phyloP scores from a whole-genome alignment of 2,797 vertebrate genomes.

The Cichlasoma orientale region DNA sequence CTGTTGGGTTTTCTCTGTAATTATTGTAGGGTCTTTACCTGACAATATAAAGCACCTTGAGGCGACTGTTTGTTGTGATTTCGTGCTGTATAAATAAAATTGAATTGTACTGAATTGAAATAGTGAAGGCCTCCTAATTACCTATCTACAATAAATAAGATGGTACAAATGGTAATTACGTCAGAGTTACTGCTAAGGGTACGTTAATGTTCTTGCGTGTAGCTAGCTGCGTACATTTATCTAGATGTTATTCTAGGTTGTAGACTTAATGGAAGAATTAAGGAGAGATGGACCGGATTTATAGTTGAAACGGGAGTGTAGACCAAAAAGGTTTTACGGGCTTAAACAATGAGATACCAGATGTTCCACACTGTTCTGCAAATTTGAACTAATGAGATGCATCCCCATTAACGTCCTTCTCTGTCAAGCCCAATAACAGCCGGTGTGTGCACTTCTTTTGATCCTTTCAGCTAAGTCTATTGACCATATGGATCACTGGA shows the following conservation, averaged over 20 bases:
- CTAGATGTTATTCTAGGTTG: not conserved
- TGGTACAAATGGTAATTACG: not conserved
- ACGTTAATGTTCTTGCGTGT: not conserved
- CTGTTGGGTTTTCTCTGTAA: no score
- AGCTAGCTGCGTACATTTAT: not conserved
- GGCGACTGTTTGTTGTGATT: no score
- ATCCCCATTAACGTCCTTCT: not conserved
- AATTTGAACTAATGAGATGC: not conserved
- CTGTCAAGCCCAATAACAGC: not conserved
- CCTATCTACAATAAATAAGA: not conserved
- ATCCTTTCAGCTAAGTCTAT: slow-evolving; percentile 28
- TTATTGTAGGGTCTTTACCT: no score
- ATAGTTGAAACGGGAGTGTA: not conserved
- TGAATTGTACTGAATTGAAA: no score
- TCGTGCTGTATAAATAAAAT: no score
- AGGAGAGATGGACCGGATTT: not conserved
- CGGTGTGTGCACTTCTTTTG: not conserved
- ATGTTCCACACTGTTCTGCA: not conserved
- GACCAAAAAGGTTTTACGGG: not conserved
- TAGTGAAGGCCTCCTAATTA: not conserved
- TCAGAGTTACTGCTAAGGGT: not conserved
- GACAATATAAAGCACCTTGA: no score
- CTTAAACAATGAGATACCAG: not conserved
- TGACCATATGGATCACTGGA: slow-evolving; percentile 44
- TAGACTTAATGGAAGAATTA: not conserved